Conservation (phyloP, 1,140 invertebrate genomes). For the Mycetomoellerius zeteki region DNA sequence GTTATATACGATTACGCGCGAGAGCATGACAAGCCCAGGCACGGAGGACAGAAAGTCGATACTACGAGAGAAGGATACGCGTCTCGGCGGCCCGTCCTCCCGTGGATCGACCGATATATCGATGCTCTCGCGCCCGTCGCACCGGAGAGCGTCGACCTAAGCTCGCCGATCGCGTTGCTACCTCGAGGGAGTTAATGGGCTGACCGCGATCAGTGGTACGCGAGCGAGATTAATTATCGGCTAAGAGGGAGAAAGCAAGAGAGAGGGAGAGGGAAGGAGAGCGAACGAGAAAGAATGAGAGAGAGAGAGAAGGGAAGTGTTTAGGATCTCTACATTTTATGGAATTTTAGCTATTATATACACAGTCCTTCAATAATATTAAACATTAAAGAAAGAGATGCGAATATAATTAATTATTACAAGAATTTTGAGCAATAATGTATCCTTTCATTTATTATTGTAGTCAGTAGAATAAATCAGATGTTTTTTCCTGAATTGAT, state of each 20-base stretch:
- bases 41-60: slow-evolving; percentile 70
- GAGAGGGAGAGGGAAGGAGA: too few species aligned
- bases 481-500: not conserved
- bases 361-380: slow-evolving; percentile 9
- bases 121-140: slow-evolving; percentile 43
- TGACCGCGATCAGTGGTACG: slow-evolving; percentile 52
- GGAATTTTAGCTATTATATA: slow-evolving; percentile 37
- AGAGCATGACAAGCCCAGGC: slow-evolving; percentile 62
- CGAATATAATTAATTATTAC: not conserved
- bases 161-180: slow-evolving; percentile 48
- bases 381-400: not conserved
- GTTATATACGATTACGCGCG: slow-evolving; percentile 68
- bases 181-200: slow-evolving; percentile 59
- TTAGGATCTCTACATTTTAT: slow-evolving; percentile 21
- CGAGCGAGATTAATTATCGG: slow-evolving; percentile 60
- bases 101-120: slow-evolving; percentile 62
- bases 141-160: slow-evolving; percentile 55
- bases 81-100: slow-evolving; percentile 56
- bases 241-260: not conserved
- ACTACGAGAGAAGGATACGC: slow-evolving; percentile 64
- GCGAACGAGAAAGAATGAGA: not conserved
- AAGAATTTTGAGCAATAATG: not conserved
- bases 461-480: not conserved
- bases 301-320: not conserved
- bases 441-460: not conserved